Base-by-base conservation (phyloP, 2,113 vertebrate genomes). In the Oxyura jamaicensis region DNA sequence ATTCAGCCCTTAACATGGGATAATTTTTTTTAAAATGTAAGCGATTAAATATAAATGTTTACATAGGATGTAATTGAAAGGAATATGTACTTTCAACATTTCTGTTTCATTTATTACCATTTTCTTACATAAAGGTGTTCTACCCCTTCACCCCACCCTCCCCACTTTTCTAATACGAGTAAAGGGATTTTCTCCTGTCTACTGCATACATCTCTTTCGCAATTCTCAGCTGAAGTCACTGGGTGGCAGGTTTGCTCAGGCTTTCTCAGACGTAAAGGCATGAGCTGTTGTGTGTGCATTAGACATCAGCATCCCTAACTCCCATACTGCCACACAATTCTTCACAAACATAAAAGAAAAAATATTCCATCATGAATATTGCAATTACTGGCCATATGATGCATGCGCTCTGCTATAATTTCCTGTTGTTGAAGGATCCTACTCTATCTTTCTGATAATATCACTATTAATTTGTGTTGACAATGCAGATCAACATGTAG, bases 211-310 rank as follows among this genome's bases (percentile, higher is more conserved):
- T 63, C 80, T 58, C 53, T 29, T 72, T 55, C 78, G 95, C 81
- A 93, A 31, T 96, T 96, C 81, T 81, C 31, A 39, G 33, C 44
- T 75, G 35, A 52, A 58, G 81, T 95, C 98, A 93, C 96, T 73
- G 87, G 82, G 88, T 79, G 97, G 96, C 96, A 93, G 48, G 10
- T 84, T 95, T 97, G 95, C 42, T 82, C 90, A 95, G 93, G 44
- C 18, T 93, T 95, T 96, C 55, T 90, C 11, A 2, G 56, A 36
- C 82, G 53, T 42, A 6, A 26, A 26, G 21, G 11, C 3, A 0
- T 11, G 17, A 31, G n/a, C 31, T 76, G 36, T 14, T 63, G 29
- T 5, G 19, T 63, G 29, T 7, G 21, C 29, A 3, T 72, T 50
- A 25, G 52, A 10, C 15, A 58, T 53, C 80, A 77, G 73, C 83